Evolutionary conservation across 2,888 invertebrate species (phyloP).

Genomic region (Limnephilus marmoratus): DNA sequence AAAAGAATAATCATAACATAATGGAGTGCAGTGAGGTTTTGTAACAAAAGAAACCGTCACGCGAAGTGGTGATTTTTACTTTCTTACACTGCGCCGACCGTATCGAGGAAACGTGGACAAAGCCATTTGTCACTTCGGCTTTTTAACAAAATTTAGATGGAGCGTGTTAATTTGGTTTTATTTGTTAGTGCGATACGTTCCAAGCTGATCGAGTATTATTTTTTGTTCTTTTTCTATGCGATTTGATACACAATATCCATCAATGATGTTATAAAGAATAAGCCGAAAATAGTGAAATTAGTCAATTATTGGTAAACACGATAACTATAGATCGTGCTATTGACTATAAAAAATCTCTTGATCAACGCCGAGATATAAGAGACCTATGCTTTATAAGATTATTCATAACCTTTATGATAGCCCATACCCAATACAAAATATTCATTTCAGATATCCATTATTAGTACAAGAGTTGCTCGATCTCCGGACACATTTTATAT

Average conservation of each 20-base stretch:
- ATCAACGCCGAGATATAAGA: no score
- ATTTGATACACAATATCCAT: neutral
- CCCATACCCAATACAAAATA: no score
- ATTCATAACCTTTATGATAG: no score
- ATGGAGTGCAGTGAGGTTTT: constrained; percentile 14
- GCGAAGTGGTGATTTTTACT: constrained; percentile 53
- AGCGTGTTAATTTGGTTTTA: neutral
- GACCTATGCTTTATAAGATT: no score
- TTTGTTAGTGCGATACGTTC: neutral
- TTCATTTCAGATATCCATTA: no score
- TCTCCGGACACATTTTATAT: no score
- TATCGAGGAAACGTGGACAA: neutral
- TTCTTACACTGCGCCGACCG: neutral
- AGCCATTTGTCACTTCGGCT: neutral
- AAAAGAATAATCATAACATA: constrained; percentile 34
- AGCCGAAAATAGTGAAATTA: neutral
- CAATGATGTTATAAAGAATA: neutral
- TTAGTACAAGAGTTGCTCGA: no score
- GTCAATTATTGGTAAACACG: neutral
- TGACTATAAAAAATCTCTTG: no score
- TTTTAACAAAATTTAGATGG: neutral
- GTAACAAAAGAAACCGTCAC: constrained; percentile 51
- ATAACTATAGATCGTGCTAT: no score
- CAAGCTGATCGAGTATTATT: neutral
- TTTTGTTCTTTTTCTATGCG: neutral